Percentiles rank a stretch among this genome's conserved stretches.
Evolutionary conservation across 2,113 vertebrate species (phyloP).

Genomic region (Periophthalmodon schlosseri): DNA sequence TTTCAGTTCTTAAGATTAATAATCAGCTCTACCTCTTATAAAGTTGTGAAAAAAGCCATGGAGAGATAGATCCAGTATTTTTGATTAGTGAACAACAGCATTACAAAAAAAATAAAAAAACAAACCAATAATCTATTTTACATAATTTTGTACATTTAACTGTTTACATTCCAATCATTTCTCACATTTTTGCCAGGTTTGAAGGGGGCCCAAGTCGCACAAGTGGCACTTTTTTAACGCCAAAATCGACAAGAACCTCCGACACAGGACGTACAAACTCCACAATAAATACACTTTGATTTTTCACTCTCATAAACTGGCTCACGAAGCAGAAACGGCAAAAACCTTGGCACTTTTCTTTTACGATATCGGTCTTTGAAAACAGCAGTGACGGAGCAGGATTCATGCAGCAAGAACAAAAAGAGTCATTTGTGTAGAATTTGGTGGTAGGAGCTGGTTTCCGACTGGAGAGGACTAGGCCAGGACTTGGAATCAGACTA

Average conservation of each 20-base stretch:
- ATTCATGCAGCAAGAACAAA: conserved; percentile 54
- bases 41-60: too few species aligned
- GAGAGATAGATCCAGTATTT: too few species aligned
- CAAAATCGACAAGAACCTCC: conserved; percentile 38
- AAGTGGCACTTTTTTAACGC: conserved; percentile 42
- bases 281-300: conserved; percentile 57
- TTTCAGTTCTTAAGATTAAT: too few species aligned
- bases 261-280: conserved; percentile 55
- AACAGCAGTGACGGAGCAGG: conserved; percentile 19
- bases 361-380: conserved; percentile 23
- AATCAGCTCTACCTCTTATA: too few species aligned
- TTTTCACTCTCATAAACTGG: conserved; percentile 20
- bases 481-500: neutral
- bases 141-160: neutral
- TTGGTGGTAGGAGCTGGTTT: conserved; percentile 30
- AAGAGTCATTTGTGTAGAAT: conserved; percentile 14
- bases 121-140: too few species aligned
- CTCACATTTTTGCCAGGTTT: neutral
- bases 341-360: conserved; percentile 46
- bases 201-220: conserved; percentile 14
- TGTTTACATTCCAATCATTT: neutral
- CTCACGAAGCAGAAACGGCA: conserved; percentile 32
- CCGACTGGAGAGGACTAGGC: conserved; percentile 18
- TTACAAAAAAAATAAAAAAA: too few species aligned
- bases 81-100: too few species aligned